These are phyloP conservation scores for Enteromius fasciolatus DNA, from an alignment of 2,797 vertebrate species.

Conservation along the genomic window DNA sequence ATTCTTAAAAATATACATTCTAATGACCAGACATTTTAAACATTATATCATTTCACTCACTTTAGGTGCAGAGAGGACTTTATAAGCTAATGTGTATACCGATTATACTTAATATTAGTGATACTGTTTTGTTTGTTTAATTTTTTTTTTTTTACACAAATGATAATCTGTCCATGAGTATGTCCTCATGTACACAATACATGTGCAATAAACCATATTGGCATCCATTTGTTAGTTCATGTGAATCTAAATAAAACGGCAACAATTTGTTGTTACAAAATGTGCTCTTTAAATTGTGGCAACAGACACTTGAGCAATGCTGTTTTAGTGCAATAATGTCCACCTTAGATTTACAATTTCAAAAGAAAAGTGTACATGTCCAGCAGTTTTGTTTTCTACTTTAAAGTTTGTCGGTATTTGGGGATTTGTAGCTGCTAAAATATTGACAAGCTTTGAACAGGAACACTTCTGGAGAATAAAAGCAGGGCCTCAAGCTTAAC, in stretches of 20 bases:
- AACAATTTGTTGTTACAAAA: neutral
- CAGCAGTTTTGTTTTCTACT: neutral
- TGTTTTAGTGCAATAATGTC: neutral
- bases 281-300: neutral
- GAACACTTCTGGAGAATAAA: slow-evolving; percentile 1
- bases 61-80: neutral
- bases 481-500: neutral
- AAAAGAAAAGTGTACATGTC: neutral
- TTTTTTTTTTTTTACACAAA: neutral
- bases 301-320: neutral
- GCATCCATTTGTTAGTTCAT: neutral
- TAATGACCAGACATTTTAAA: neutral
- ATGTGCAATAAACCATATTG: neutral
- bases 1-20: neutral
- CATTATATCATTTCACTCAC: neutral
- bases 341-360: neutral
- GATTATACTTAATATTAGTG: too few species aligned
- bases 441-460: slow-evolving; percentile 26
- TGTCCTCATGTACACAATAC: neutral
- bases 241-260: neutral
- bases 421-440: neutral
- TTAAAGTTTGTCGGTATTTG: slow-evolving; percentile 17
- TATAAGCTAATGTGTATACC: neutral
- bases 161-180: neutral
- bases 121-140: neutral